Conservation (phyloP, 2,888 invertebrate genomes). For the Globia sparganii region DNA sequence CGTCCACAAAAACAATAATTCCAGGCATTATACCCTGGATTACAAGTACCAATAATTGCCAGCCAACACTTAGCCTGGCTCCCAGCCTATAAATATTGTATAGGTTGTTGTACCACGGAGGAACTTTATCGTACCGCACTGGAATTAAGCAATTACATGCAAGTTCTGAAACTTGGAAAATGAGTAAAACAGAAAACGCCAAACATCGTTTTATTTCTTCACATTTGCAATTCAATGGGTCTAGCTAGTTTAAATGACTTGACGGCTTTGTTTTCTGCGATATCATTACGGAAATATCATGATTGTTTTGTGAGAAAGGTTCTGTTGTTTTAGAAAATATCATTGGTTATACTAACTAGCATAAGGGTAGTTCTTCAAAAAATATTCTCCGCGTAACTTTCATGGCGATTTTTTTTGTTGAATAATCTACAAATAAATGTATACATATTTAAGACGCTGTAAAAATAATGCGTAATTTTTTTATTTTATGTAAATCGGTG, state of each 20-base stretch:
- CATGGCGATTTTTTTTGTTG: too few species aligned
- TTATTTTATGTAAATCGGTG: too few species aligned
- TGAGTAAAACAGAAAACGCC: constrained; percentile 82
- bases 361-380: too few species aligned
- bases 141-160: constrained; percentile 87
- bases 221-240: constrained; percentile 85
- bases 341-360: background rate
- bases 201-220: constrained; percentile 82
- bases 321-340: background rate
- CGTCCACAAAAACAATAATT: constrained; percentile 23
- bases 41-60: constrained; percentile 47
- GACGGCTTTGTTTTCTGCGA: constrained; percentile 54
- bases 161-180: constrained; percentile 82
- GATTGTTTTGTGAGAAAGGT: constrained; percentile 21
- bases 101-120: constrained; percentile 66
- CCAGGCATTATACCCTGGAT: constrained; percentile 1
- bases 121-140: constrained; percentile 79
- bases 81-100: constrained; percentile 67
- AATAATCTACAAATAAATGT: too few species aligned
- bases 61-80: constrained; percentile 44
- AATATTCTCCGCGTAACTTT: too few species aligned
- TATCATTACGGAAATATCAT: constrained; percentile 38
- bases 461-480: too few species aligned
- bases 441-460: too few species aligned
- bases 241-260: constrained; percentile 73